These are phyloP conservation scores for Rhinella marina DNA, from an alignment of 2,797 vertebrate species.

Conservation along the genomic window DNA sequence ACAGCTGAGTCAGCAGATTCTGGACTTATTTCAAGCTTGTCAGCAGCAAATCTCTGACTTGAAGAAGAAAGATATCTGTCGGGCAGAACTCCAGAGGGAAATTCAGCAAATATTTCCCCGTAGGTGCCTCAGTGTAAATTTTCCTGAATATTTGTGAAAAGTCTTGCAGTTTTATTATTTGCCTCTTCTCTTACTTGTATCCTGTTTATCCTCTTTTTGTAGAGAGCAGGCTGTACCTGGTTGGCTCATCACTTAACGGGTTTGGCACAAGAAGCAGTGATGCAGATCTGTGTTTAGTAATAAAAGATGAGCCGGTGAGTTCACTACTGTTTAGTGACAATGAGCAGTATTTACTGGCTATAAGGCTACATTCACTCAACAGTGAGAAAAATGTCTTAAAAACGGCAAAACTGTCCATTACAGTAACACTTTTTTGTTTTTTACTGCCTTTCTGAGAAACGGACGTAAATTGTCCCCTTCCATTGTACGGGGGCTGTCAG, in stretches of 20 bases:
- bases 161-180: neutral
- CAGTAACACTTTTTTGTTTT: too few species aligned
- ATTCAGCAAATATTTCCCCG: constrained; percentile 85
- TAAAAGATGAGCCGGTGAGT: constrained; percentile 84
- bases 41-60: constrained; percentile 86
- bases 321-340: too few species aligned
- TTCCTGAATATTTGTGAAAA: neutral
- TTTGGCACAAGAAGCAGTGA: constrained; percentile 92
- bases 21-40: constrained; percentile 86
- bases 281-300: constrained; percentile 90
- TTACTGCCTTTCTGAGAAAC: too few species aligned
- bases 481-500: too few species aligned
- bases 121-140: constrained; percentile 71
- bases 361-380: too few species aligned
- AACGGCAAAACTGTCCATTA: too few species aligned
- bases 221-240: constrained; percentile 88
- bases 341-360: too few species aligned
- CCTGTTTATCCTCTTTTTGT: constrained; percentile 31
- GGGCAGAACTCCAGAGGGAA: constrained; percentile 85
- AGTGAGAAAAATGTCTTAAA: too few species aligned
- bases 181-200: neutral
- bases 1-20: constrained; percentile 90
- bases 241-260: constrained; percentile 93
- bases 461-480: too few species aligned
- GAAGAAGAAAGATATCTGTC: constrained; percentile 86